Percentiles rank a stretch among this genome's conserved stretches.
phyloP scores from a whole-genome alignment of 2,113 vertebrate genomes.

The Notothenia coriiceps region DNA sequence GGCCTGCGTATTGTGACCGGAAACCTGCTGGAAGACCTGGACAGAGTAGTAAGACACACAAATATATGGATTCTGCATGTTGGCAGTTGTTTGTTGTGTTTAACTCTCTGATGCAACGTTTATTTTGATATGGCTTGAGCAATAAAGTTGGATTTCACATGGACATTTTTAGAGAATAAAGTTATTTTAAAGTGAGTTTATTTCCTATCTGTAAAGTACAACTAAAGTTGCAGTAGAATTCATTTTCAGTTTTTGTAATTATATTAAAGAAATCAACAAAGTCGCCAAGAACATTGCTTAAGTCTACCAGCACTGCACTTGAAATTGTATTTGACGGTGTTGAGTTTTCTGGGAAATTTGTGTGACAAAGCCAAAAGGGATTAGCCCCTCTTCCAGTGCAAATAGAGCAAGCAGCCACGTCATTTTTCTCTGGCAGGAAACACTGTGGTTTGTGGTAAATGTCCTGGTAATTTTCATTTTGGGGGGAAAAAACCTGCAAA shows the following conservation, averaged over 20 bases:
- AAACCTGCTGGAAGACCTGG: conserved; percentile 90
- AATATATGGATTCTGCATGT: not conserved
- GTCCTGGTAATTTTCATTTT: conserved; percentile 8
- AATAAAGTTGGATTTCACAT: not conserved
- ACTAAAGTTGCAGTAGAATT: not conserved
- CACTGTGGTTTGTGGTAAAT: conserved; percentile 47
- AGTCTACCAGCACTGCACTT: not conserved
- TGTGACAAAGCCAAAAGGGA: conserved; percentile 11
- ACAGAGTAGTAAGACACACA: conserved; percentile 88
- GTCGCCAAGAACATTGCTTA: not conserved
- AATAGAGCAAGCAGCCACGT: conserved; percentile 53
- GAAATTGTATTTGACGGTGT: not conserved
- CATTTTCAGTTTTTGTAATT: not conserved
- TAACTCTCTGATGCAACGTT: not conserved
- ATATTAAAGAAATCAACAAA: not conserved
- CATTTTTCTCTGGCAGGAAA: conserved; percentile 35
- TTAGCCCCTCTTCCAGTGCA: conserved; percentile 16
- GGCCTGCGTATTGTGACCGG: conserved; percentile 90
- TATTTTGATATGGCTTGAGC: not conserved
- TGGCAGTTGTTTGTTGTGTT: not conserved
- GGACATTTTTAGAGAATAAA: not conserved
- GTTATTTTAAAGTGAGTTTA: not conserved
- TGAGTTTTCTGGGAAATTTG: conserved; percentile 18
- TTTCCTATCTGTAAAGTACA: not conserved
- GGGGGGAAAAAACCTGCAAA: not conserved